Conservation (phyloP, 2,797 vertebrate genomes). For the Neolamprologus multifasciatus region DNA sequence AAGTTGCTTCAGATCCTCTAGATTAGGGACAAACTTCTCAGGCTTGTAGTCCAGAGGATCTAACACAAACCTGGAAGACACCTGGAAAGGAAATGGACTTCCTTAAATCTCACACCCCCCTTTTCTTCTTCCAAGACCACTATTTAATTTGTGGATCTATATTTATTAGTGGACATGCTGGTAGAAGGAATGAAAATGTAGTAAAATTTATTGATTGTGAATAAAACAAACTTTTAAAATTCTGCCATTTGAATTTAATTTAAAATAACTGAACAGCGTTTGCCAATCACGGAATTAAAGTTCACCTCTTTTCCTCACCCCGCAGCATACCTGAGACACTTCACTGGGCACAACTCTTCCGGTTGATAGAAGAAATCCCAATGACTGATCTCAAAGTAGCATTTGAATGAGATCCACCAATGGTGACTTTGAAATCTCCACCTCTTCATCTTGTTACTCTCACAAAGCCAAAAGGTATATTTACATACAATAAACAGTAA, state of each 20-base stretch:
- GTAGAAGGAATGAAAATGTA: background rate
- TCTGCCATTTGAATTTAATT: background rate
- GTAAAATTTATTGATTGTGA: rapidly evolving
- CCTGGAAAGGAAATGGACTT: background rate
- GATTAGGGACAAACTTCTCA: background rate
- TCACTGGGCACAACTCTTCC: background rate
- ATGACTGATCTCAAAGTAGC: rapidly evolving
- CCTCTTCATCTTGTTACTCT: background rate
- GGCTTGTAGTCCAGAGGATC: background rate
- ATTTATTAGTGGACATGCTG: background rate
- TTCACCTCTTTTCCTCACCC: background rate
- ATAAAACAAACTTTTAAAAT: background rate
- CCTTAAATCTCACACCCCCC: rapidly evolving
- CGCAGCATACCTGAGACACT: background rate
- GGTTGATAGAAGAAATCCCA: background rate
- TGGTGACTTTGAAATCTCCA: background rate
- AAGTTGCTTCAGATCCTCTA: background rate
- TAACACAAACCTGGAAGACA: background rate
- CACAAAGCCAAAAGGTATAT: background rate
- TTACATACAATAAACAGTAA: background rate
- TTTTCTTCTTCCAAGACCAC: rapidly evolving
- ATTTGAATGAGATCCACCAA: background rate
- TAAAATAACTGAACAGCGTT: background rate
- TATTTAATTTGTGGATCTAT: background rate
- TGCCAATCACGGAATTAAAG: background rate